A percentile compares a stretch with the other conserved stretches of the same genome.
Conservation (phyloP, 1,140 invertebrate species). For the Drosophila tsacasi region DNA sequence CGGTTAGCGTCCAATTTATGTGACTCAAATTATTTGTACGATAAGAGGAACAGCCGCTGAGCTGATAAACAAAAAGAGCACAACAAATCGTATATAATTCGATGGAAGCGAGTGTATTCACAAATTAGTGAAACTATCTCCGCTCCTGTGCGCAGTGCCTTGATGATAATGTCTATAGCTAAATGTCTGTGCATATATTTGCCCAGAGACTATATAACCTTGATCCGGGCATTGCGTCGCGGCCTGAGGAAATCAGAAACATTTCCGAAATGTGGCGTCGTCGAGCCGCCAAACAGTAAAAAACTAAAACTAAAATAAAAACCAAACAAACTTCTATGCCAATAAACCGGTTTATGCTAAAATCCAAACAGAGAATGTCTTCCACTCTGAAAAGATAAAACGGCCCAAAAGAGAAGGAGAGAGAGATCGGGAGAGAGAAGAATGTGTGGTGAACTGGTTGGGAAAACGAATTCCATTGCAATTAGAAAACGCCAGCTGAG, state of each 20-base stretch:
- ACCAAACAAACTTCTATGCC: constrained; percentile 64
- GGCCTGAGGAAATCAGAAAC: constrained; percentile 27
- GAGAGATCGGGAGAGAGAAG: not conserved
- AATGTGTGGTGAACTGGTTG: constrained; percentile 3
- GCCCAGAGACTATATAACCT: constrained; percentile 45
- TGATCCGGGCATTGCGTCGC: constrained; percentile 45
- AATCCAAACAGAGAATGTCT: constrained; percentile 60
- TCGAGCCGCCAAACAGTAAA: constrained; percentile 41
- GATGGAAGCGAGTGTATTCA: constrained; percentile 18
- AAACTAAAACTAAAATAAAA: constrained; percentile 49
- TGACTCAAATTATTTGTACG: constrained; percentile 9
- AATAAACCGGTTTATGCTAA: constrained; percentile 68
- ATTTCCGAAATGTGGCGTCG: constrained; percentile 51
- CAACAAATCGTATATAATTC: constrained; percentile 21
- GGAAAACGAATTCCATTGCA: constrained; percentile 48
- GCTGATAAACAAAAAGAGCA: constrained; percentile 15
- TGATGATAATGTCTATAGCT: constrained; percentile 41
- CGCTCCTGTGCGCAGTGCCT: constrained; percentile 11
- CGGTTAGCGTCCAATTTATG: constrained; percentile 15
- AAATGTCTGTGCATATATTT: constrained; percentile 43
- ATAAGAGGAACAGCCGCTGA: constrained; percentile 24
- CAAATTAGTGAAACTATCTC: constrained; percentile 50
- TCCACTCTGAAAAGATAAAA: constrained; percentile 24
- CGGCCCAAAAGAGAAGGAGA: not conserved
- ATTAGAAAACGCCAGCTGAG: constrained; percentile 27